phyloP scores from a whole-genome alignment of 2,888 invertebrate genomes.

The Pecten maximus region DNA sequence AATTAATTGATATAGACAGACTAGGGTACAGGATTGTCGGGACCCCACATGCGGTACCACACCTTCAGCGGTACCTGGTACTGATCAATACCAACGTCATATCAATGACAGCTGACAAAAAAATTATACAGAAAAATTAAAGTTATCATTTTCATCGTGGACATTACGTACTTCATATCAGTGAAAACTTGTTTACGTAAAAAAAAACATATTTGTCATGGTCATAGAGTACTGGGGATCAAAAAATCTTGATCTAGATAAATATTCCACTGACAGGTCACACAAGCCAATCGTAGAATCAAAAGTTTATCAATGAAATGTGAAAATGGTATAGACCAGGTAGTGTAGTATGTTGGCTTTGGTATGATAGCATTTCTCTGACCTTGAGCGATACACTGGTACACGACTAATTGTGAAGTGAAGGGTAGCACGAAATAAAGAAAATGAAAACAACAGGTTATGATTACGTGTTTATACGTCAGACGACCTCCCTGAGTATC shows the following conservation, averaged over 20 bases:
- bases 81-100: neutral
- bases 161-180: neutral
- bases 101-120: neutral
- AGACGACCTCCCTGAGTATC: neutral
- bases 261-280: neutral
- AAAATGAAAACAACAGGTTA: neutral
- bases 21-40: neutral
- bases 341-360: neutral
- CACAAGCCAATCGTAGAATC: slow-evolving; percentile 5
- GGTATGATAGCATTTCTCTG: neutral
- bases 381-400: neutral
- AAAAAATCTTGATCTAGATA: neutral
- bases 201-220: slow-evolving; percentile 19
- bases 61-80: neutral
- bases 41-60: neutral
- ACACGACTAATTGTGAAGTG: neutral
- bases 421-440: neutral
- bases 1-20: neutral
- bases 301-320: slow-evolving; percentile 30
- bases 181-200: neutral
- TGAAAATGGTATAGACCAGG: neutral
- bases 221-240: neutral
- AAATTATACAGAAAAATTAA: neutral
- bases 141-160: slow-evolving; percentile 26
- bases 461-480: neutral